These are phyloP conservation scores for Gnatocerus cornutus DNA, from an alignment of 2,888 invertebrate species.

Conservation along the genomic window DNA sequence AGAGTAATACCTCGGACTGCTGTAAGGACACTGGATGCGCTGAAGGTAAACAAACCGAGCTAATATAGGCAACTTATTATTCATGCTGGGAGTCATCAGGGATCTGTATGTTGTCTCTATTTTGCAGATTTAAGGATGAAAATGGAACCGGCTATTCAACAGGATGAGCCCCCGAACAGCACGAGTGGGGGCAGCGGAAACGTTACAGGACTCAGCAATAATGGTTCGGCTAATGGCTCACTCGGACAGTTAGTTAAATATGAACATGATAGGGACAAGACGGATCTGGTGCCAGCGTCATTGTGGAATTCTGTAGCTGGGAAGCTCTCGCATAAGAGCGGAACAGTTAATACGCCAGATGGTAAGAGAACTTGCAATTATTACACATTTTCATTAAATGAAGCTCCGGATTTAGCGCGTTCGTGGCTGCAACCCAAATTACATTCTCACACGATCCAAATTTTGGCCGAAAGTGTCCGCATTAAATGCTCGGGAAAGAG, in stretches of 20 bases:
- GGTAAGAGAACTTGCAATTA: constrained; percentile 75
- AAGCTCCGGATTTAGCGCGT: no score
- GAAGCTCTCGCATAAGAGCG: constrained; percentile 76
- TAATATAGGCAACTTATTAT: no score
- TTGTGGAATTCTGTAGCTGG: constrained; percentile 76
- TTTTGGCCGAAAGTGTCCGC: no score
- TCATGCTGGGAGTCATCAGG: no score
- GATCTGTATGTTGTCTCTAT: background rate
- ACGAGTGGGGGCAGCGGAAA: constrained; percentile 67
- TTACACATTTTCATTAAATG: no score
- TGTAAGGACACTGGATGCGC: constrained; percentile 71
- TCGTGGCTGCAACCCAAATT: no score
- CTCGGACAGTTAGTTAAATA: constrained; percentile 75
- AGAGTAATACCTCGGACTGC: constrained; percentile 66
- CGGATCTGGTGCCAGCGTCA: constrained; percentile 73
- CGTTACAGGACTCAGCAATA: constrained; percentile 58
- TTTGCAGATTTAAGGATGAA: constrained; percentile 85
- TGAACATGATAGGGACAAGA: constrained; percentile 68
- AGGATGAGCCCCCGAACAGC: constrained; percentile 67
- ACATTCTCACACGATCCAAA: no score
- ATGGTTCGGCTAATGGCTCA: constrained; percentile 71
- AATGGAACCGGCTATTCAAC: constrained; percentile 73
- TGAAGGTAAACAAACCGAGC: constrained; percentile 68
- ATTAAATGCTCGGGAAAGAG: no score
- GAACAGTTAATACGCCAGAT: constrained; percentile 88